These are phyloP conservation scores for Schizotus pectinicornis DNA, from an alignment of 2,888 invertebrate species.

Conservation along the genomic window DNA sequence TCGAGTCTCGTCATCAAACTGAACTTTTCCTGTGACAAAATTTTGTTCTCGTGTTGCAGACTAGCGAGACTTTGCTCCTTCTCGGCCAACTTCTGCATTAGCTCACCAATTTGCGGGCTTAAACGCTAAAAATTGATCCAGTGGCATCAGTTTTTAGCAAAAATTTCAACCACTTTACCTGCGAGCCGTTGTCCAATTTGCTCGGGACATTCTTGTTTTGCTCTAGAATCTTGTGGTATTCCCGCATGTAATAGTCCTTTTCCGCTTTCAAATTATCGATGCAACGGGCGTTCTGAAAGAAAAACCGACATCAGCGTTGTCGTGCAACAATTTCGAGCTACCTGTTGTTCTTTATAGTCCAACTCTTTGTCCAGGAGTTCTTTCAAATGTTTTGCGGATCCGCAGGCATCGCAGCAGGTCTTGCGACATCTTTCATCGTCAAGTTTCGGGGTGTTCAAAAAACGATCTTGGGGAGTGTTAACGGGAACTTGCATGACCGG, in stretches of 20 bases:
- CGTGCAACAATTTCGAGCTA: not conserved
- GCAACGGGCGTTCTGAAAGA: constrained; percentile 39
- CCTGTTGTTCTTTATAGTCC: constrained; percentile 39
- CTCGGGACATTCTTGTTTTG: constrained; percentile 50
- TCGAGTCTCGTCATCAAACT: constrained; percentile 57
- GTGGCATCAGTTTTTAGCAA: not conserved
- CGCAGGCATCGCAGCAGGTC: constrained; percentile 43
- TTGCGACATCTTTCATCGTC: constrained; percentile 24
- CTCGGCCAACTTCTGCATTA: constrained; percentile 53
- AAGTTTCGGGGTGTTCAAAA: not conserved
- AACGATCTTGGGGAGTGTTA: constrained; percentile 12
- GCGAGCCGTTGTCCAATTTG: constrained; percentile 36
- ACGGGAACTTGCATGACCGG: constrained; percentile 6
- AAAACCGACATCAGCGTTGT: constrained; percentile 3
- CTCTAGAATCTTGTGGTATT: constrained; percentile 58
- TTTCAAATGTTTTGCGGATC: constrained; percentile 43
- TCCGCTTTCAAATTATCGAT: constrained; percentile 52
- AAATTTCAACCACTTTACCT: constrained; percentile 7
- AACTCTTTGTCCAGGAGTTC: constrained; percentile 47
- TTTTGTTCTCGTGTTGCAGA: constrained; percentile 58
- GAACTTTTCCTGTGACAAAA: constrained; percentile 57
- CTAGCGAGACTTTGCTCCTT: constrained; percentile 55
- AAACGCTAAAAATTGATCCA: not conserved
- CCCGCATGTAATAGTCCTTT: constrained; percentile 61
- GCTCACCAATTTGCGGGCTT: constrained; percentile 19